Conservation (phyloP, 1,140 invertebrate species). For the Bombus picipes region DNA sequence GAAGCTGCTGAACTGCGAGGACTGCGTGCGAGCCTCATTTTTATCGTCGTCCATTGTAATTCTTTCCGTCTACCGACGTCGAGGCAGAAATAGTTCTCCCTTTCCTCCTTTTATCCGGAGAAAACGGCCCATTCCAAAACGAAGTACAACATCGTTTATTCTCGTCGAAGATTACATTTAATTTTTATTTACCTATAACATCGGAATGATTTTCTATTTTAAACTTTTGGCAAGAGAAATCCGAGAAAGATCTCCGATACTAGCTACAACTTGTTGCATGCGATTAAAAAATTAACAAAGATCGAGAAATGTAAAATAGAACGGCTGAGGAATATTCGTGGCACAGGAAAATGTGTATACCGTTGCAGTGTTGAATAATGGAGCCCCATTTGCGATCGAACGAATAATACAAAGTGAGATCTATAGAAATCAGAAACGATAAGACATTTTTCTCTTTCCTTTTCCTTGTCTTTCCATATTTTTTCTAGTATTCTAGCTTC, state of each 20-base stretch:
- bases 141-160: neutral
- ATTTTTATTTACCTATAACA: no score
- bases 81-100: neutral
- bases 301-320: neutral
- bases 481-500: no score
- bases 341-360: no score
- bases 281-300: conserved; percentile 3
- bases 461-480: no score
- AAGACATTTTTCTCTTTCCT: no score
- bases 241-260: no score
- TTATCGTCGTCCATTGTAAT: conserved; percentile 32
- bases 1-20: conserved; percentile 56
- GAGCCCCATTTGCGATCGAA: no score
- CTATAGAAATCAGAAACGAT: no score
- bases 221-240: neutral
- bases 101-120: neutral
- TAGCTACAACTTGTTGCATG: conserved; percentile 1
- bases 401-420: no score
- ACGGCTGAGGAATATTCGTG: no score
- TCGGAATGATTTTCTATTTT: neutral
- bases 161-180: neutral
- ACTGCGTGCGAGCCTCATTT: conserved; percentile 47
- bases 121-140: neutral
- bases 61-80: conserved; percentile 11
- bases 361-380: no score